phyloP scores from a whole-genome alignment of 2,797 vertebrate genomes.

The Acanthurus lineatus region DNA sequence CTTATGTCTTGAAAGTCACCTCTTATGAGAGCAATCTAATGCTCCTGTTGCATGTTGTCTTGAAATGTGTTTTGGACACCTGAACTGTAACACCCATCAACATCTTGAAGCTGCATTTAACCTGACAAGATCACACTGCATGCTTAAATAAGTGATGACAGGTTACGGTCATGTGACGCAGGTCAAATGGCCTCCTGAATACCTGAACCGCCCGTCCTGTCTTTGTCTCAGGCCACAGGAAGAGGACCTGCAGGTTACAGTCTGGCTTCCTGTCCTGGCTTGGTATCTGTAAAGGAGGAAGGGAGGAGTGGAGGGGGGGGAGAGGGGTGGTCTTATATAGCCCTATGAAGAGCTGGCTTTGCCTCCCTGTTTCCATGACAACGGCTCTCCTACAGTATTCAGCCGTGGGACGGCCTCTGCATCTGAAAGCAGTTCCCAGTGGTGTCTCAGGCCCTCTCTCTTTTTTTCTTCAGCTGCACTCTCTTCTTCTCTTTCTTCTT shows the following conservation, averaged over 20 bases:
- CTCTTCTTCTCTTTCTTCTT: conserved; percentile 28
- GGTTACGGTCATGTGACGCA: not conserved
- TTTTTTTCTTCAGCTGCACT: conserved; percentile 41
- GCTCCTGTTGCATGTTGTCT: not conserved
- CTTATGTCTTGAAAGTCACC: not conserved
- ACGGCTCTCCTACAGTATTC: conserved; percentile 78
- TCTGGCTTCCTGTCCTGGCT: conserved; percentile 64
- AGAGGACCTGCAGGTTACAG: conserved; percentile 40
- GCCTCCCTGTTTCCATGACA: conserved; percentile 82
- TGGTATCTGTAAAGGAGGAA: conserved; percentile 33
- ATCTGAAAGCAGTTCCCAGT: conserved; percentile 80
- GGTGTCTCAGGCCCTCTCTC: conserved; percentile 54
- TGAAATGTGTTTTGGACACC: too few relatives aligned
- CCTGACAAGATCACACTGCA: not conserved
- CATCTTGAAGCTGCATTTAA: not conserved
- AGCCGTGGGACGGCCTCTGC: conserved; percentile 78
- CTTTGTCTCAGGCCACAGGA: conserved; percentile 67
- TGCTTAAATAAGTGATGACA: not conserved
- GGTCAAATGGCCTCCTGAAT: conserved; percentile 8
- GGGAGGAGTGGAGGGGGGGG: conserved; percentile 6
- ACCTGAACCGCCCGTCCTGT: conserved; percentile 70
- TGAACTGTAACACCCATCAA: not conserved
- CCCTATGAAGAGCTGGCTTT: conserved; percentile 63
- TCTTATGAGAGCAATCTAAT: not conserved
- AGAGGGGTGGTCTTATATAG: conserved; percentile 39